These are phyloP conservation scores for Synodontis membranacea DNA, from an alignment of 2,113 vertebrate species.

Conservation along the genomic window DNA sequence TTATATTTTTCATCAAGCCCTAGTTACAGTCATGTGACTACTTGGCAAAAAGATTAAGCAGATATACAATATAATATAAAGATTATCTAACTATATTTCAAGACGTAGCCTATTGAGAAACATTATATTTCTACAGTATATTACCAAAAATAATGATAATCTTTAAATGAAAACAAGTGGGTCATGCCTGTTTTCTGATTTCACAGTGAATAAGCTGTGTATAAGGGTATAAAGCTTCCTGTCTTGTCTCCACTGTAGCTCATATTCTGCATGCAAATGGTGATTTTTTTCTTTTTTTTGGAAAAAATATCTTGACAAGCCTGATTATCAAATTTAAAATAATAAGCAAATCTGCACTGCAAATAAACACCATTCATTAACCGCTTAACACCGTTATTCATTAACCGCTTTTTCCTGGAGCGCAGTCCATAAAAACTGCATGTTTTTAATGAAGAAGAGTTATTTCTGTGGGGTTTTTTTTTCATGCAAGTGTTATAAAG, in stretches of 20 bases:
- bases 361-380: not conserved
- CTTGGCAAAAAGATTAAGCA: no score
- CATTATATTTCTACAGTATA: no score
- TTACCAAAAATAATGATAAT: no score
- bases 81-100: no score
- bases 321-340: not conserved
- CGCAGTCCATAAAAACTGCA: no score
- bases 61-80: no score
- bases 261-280: not conserved
- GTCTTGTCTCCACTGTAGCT: not conserved
- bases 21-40: no score
- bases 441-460: not conserved
- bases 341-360: not conserved
- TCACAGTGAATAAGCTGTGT: no score
- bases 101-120: no score
- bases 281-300: not conserved
- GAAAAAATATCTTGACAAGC: not conserved
- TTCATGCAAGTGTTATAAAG: conserved; percentile 48
- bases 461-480: not conserved
- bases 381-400: no score
- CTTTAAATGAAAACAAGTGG: not conserved
- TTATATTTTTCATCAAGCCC: no score
- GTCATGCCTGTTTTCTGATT: not conserved
- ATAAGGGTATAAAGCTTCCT: not conserved
- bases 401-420: not conserved